Conservation (phyloP, 1,140 invertebrate species). For the Euglossa dilemma region DNA sequence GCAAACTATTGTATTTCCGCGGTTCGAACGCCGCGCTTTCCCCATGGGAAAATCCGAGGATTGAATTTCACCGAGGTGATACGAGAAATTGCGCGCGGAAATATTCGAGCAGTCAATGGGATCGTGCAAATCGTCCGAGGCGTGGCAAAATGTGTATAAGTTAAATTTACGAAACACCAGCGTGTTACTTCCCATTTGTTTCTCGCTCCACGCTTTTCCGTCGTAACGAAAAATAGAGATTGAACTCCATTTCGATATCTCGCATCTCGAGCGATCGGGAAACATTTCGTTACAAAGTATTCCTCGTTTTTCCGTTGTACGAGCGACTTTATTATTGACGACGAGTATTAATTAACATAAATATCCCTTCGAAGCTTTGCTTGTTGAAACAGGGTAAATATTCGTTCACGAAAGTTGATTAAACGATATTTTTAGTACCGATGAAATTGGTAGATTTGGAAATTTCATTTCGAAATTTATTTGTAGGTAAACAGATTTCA, state of each 20-base stretch:
- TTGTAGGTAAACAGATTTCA: not conserved
- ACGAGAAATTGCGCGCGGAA: not conserved
- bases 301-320: not conserved
- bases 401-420: not conserved
- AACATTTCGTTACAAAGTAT: not conserved
- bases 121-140: constrained; percentile 29
- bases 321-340: no score
- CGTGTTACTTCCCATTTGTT: not conserved
- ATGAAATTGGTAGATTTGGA: not conserved
- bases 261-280: no score
- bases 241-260: no score
- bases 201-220: no score
- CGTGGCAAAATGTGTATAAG: constrained; percentile 6
- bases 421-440: not conserved
- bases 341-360: no score
- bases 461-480: not conserved
- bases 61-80: constrained; percentile 22
- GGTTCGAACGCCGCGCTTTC: constrained; percentile 5
- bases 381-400: not conserved
- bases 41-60: constrained; percentile 34
- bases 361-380: not conserved
- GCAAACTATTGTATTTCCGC: constrained; percentile 14
- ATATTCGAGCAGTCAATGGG: constrained; percentile 28
- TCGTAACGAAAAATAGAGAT: not conserved
- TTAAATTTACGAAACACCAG: not conserved